Evolutionary conservation across 2,113 vertebrate genomes (phyloP), one percentile per base, ranked within the genome.

Genomic region (Nibea albiflora): DNA sequence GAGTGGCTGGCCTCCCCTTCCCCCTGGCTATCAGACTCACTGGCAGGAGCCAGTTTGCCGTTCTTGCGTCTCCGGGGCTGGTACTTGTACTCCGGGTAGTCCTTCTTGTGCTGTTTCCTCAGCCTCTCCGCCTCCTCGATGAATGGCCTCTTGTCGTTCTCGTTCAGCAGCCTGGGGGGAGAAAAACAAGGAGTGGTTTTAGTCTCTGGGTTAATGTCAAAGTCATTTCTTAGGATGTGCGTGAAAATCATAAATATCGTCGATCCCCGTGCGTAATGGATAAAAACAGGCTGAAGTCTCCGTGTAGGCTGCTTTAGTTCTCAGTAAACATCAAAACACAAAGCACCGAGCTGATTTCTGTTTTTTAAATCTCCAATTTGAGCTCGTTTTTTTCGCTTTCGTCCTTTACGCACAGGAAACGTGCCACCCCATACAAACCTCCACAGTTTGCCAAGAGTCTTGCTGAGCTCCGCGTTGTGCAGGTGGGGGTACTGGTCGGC

Each of bases 21-120:
- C 2, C 96, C 96, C 9, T 97, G 96, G 70, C 95, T 95, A 76
- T 99, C 98, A 0, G 94, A 91, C 88, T 99, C 98, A 5, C 75
- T 84, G 0, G 96, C 95, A 71, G 97, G 90, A 0, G 95, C 91
- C 1, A 96, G 96, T 90, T 99, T 99, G 83, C 98, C 97, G 0
- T 99, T 99, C 94, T 99, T 99, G 91, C 98, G 95, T 73, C 98
- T 93, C 61, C 98, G 96, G 3, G 98, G 98, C 92, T 99, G 98
- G 92, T 99, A 99, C 91, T 99, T 99, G 94, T 99, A 99, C 78
- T 99, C 98, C 0, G 98, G 98, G 58, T 99, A 97, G 93, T 99
- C 98, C 85, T 99, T 99, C 94, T 99, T 99, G 91, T 99, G 98
- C 92, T 99, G 98, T 93, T 99, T 99, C 73, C 98, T 95, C 90